Base-by-base conservation (phyloP, 2,113 vertebrate species). In the Rafetus swinhoei region DNA sequence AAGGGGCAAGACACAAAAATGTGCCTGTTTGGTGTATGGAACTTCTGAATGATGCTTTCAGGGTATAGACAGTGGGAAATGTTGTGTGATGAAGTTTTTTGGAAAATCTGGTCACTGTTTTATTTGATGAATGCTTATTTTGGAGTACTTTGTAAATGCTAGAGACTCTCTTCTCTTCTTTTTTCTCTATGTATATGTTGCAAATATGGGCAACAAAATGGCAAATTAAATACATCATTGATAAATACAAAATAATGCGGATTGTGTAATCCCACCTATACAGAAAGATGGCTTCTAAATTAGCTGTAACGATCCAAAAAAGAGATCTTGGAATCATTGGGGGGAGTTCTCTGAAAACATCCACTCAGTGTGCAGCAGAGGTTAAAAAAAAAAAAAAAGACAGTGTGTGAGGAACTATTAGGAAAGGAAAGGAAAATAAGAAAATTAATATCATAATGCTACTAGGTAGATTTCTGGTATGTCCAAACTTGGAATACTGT, bases 71-170 rank as follows among this genome's bases (percentile, higher is more conserved):
- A 74, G 18, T 24, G 32, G 35, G 12, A 80, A 15, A 55, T 25
- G 55, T 60, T 76, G 32, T 22, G 13, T 60, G 55, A 19, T 74
- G 29, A 39, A 85, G 50, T 24, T 79, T 50, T 79, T 53, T 54
- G 25, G 16, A 53, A 53, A 53, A 21, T 15, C 77, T 7, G 29
- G 60, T 80, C 32, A 59, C 25, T 56, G 4, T 74, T 3, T 74
- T 27, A 39, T 6, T 0, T 0, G 0, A 15, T 24, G 10, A 0
- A 0, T 69, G 76, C 83, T 15, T 53, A 45, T 11, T 39, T 39
- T 4, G 21, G 52, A 9, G 57, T 53, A 13, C 55, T 85, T 32
- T 39, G 18, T 74, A 39, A 74, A 74, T 24, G 72, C 39, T 39
- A 10, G n/a, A 39, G 21, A 35, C 21, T 74, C 72, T 74, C 35